phyloP scores from a whole-genome alignment of 2,888 invertebrate genomes.

The Lycophotia porphyrea region DNA sequence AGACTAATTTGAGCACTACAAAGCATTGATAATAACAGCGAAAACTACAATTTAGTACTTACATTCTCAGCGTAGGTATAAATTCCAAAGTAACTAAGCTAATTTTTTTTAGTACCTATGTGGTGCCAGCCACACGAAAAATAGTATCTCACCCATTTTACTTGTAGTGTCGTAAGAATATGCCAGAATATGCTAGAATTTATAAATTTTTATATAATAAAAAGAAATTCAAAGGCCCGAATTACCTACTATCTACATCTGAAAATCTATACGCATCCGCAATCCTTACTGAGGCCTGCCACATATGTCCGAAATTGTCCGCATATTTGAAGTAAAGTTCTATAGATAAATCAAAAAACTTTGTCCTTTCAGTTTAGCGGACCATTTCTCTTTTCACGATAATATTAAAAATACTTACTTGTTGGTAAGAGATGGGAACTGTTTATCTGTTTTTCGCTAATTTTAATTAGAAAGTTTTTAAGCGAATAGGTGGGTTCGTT shows the following conservation, averaged over 20 bases:
- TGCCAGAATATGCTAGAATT: background rate
- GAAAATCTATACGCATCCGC: conserved; percentile 1
- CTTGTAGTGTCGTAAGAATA: background rate
- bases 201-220: no score
- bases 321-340: conserved; percentile 9
- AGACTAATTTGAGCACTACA: background rate
- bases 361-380: background rate
- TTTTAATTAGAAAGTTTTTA: background rate
- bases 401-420: background rate
- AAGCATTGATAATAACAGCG: no score
- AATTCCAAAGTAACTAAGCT: background rate
- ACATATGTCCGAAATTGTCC: conserved; percentile 21
- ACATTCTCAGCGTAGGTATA: background rate
- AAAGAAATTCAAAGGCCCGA: background rate
- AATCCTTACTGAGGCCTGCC: background rate
- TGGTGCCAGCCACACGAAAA: background rate
- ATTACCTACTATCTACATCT: background rate
- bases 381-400: background rate
- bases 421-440: background rate
- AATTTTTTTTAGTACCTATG: background rate
- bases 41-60: background rate
- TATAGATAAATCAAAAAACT: conserved; percentile 16
- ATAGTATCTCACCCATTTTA: background rate
- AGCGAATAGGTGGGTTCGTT: background rate
- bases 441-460: background rate